phyloP scores from a whole-genome alignment of 2,797 vertebrate species.

The Silurus aristotelis region DNA sequence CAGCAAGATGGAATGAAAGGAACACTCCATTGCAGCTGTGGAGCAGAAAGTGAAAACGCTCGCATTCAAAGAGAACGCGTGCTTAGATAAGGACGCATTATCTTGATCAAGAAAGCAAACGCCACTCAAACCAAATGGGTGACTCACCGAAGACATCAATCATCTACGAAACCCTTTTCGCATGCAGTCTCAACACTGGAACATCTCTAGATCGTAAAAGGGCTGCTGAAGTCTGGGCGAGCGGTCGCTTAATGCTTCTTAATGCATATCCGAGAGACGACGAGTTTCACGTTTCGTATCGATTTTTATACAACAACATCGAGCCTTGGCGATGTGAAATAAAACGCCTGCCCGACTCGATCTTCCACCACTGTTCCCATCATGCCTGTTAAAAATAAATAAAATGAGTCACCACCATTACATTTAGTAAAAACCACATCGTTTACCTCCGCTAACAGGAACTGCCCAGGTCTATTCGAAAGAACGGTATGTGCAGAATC shows the following conservation, averaged over 20 bases:
- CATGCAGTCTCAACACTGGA: not conserved
- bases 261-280: conserved; percentile 42
- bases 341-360: not conserved
- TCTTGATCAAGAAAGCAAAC: not conserved
- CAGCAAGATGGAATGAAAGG: not conserved
- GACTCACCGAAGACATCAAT: not conserved
- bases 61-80: not conserved
- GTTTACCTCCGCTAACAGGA: not conserved
- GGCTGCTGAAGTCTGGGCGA: not conserved
- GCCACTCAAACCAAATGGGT: not conserved
- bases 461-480: not conserved
- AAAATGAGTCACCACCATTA: not conserved
- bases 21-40: not conserved
- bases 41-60: not conserved
- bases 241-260: conserved; percentile 58
- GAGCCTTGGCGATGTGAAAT: not conserved
- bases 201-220: not conserved
- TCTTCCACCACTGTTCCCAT: conserved; percentile 2
- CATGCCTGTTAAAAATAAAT: not conserved
- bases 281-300: conserved; percentile 63
- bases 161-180: not conserved
- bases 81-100: not conserved
- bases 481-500: not conserved
- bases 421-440: not conserved
- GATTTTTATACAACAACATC: conserved; percentile 54